These are phyloP conservation scores for Mormyrus hasselquistii DNA, from an alignment of 2,797 vertebrate species.

Conservation along the genomic window DNA sequence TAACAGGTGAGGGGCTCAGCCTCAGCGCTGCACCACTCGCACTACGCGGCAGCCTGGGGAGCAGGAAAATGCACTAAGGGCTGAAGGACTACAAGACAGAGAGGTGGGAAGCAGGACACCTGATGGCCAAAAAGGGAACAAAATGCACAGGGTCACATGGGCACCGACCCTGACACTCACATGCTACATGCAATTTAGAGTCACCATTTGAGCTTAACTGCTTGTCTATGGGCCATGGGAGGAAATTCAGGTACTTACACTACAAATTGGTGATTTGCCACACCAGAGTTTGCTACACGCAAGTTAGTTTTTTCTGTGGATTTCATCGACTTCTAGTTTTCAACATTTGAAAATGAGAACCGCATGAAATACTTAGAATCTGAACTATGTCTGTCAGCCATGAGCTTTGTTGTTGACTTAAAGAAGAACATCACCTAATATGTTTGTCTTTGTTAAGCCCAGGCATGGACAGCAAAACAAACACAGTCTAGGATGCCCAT, in stretches of 20 bases:
- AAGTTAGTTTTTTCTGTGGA: neutral
- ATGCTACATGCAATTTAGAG: neutral
- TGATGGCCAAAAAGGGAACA: neutral
- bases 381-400: neutral
- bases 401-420: neutral
- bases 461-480: neutral
- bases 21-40: neutral
- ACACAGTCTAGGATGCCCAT: neutral
- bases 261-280: neutral
- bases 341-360: neutral
- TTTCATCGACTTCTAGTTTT: neutral
- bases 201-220: neutral
- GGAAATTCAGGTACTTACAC: neutral
- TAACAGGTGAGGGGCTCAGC: neutral
- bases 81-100: neutral
- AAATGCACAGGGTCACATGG: neutral
- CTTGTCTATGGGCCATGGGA: neutral
- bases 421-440: neutral
- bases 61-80: neutral
- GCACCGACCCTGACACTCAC: neutral
- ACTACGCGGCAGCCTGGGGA: neutral
- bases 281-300: neutral
- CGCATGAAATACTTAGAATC: neutral
- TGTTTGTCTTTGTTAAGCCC: neutral
- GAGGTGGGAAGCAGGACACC: neutral